phyloP scores from a whole-genome alignment of 2,113 vertebrate species.

The Cyprinodon tularosa region DNA sequence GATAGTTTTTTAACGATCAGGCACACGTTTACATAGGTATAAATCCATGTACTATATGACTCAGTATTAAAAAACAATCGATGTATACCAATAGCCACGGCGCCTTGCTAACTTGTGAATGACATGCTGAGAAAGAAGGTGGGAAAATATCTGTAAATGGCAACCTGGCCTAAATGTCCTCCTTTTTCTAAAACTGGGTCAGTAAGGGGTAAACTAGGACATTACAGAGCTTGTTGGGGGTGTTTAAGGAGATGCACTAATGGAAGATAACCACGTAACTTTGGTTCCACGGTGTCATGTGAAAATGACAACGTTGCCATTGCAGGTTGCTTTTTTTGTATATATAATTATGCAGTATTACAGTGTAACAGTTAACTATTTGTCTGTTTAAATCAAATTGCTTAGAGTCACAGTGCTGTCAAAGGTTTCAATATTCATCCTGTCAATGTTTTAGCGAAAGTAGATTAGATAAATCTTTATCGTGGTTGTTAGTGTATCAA shows the following conservation, averaged over 20 bases:
- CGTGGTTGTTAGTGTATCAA: too few species aligned
- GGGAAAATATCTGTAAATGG: slow-evolving; percentile 2
- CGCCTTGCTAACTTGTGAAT: slow-evolving; percentile 33
- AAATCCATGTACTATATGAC: neutral
- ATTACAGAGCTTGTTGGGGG: neutral
- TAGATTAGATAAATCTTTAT: too few species aligned
- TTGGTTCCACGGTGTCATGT: slow-evolving; percentile 8
- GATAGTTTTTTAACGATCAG: neutral
- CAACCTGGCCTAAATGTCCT: slow-evolving; percentile 23
- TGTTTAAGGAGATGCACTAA: neutral
- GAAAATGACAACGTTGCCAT: neutral
- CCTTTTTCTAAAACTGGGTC: slow-evolving; percentile 38
- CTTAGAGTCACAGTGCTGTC: too few species aligned
- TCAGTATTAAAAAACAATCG: neutral
- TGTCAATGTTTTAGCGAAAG: too few species aligned
- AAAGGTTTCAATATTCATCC: too few species aligned
- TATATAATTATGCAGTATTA: neutral
- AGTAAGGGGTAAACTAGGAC: slow-evolving; percentile 37
- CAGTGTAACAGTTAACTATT: too few species aligned
- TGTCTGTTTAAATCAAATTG: too few species aligned
- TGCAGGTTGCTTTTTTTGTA: neutral
- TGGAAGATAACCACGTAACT: neutral
- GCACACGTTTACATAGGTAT: neutral
- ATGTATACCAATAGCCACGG: slow-evolving; percentile 28
- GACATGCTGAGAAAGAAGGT: slow-evolving; percentile 32